Evolutionary conservation across 2,797 vertebrate genomes (phyloP), one percentile per base, ranked within the genome.

Genomic region (Sebastes goodei): DNA sequence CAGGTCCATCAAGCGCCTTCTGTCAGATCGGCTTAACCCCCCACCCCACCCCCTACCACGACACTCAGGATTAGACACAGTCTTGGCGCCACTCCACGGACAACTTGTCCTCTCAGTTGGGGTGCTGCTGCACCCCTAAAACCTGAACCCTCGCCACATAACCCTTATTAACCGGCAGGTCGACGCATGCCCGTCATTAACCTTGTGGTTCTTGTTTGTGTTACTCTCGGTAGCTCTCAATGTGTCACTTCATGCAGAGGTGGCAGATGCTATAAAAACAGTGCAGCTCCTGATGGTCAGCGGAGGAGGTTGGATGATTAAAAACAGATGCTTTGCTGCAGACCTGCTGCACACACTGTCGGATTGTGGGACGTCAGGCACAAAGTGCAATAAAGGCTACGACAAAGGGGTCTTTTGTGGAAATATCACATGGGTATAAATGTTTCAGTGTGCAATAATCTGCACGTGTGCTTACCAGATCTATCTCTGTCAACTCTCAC

Each of bases 21-120:
- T 92, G 91, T 93, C 89, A 86, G 70, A 88, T 77, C 25, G n/a
- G 90, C 85, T 94, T 94, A 94, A 86, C 76, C 72, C 71, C 86
- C 61, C 9, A 55, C 10, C 17, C 29, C 6, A 85, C 77, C 74
- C 78, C 80, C 84, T 84, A 53, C 29, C 53, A 76, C 9, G 10
- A 85, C 91, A 85, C 76, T 74, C 6, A 0, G 92, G 94, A 94
- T 95, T 94, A 95, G 89, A 88, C 77, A 53, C 76, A 81, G 84
- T 65, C 71, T 33, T 72, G 92, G 90, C 90, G 90, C 92, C 94
- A 89, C 81, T 89, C 80, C 76, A 76, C 10, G 21, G 73, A 72
- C 81, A 82, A 82, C 88, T 92, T 88, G 93, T 90, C 89, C 80
- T 83, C 90, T 76, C 82, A 10, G 80, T 77, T 74, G 87, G 86